A percentile compares a stretch with the other conserved stretches of the same genome.
Evolutionary conservation across 2,888 invertebrate species (phyloP).

Genomic region (Pomacea canaliculata): DNA sequence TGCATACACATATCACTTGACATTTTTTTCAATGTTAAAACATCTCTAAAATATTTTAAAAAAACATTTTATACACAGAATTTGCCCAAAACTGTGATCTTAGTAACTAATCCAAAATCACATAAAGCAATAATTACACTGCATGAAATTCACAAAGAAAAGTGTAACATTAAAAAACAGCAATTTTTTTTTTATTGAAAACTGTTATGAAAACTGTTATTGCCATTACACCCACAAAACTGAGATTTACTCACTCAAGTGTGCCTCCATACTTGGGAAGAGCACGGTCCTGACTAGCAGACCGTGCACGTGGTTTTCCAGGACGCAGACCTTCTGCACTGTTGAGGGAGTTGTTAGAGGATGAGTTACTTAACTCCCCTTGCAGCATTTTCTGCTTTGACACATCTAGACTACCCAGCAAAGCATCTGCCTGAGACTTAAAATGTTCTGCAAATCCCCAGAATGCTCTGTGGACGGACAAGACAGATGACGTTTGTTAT

Average conservation of each 20-base stretch:
- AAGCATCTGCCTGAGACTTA: slow-evolving; percentile 87
- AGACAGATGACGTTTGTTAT: neutral
- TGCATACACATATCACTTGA: too few species aligned
- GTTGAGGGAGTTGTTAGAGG: slow-evolving; percentile 69
- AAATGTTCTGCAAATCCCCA: slow-evolving; percentile 91
- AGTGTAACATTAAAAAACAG: too few species aligned
- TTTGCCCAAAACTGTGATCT: too few species aligned
- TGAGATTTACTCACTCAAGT: slow-evolving; percentile 15
- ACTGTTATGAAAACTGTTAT: too few species aligned
- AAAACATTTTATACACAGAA: too few species aligned
- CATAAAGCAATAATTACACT: too few species aligned
- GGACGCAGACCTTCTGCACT: slow-evolving; percentile 45
- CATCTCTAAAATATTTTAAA: too few species aligned
- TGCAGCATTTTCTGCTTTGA: slow-evolving; percentile 80
- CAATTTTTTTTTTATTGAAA: too few species aligned
- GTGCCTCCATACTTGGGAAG: slow-evolving; percentile 13
- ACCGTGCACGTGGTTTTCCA: slow-evolving; percentile 45
- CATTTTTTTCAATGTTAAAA: too few species aligned
- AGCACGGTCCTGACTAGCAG: slow-evolving; percentile 56
- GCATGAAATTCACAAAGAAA: too few species aligned
- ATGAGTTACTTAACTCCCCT: slow-evolving; percentile 72
- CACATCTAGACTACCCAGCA: slow-evolving; percentile 86
- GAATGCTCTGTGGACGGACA: slow-evolving; percentile 78
- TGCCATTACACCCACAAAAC: too few species aligned
- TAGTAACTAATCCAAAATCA: too few species aligned